Evolutionary conservation across 2,113 vertebrate species (phyloP).

Genomic region (Colinus virginianus): DNA sequence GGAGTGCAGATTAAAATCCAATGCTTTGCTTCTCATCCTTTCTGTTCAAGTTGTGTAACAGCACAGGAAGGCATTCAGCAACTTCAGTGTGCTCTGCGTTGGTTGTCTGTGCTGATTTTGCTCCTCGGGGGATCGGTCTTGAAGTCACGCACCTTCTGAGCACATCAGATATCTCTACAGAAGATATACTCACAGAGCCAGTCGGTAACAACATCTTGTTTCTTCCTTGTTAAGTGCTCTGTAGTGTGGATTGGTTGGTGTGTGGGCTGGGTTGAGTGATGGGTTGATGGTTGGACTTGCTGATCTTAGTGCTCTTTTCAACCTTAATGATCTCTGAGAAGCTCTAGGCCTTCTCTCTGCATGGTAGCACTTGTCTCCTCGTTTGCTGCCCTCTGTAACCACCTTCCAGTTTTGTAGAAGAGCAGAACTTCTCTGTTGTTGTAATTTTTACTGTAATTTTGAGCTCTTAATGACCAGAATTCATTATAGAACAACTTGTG

Average conservation of each 20-base stretch:
- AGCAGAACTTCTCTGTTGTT: neutral
- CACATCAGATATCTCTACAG: neutral
- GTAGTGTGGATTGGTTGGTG: neutral
- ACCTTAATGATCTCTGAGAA: neutral
- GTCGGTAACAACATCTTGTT: neutral
- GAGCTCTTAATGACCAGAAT: neutral
- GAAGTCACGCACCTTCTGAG: neutral
- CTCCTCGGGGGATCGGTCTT: neutral
- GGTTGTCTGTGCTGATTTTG: neutral
- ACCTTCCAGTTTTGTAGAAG: neutral
- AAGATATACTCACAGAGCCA: neutral
- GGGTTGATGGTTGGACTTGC: too few species aligned
- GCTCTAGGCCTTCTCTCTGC: neutral
- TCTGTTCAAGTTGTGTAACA: neutral
- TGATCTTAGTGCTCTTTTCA: too few species aligned
- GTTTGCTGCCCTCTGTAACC: neutral
- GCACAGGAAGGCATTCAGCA: neutral
- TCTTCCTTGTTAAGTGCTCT: neutral
- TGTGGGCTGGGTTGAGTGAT: neutral
- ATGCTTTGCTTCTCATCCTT: neutral
- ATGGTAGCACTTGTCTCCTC: neutral
- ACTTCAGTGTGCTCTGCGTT: fast-evolving
- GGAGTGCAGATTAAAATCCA: neutral
- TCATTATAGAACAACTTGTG: neutral
- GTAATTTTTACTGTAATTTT: neutral